phyloP scores from a whole-genome alignment of 2,113 vertebrate genomes.

The Charina bottae region DNA sequence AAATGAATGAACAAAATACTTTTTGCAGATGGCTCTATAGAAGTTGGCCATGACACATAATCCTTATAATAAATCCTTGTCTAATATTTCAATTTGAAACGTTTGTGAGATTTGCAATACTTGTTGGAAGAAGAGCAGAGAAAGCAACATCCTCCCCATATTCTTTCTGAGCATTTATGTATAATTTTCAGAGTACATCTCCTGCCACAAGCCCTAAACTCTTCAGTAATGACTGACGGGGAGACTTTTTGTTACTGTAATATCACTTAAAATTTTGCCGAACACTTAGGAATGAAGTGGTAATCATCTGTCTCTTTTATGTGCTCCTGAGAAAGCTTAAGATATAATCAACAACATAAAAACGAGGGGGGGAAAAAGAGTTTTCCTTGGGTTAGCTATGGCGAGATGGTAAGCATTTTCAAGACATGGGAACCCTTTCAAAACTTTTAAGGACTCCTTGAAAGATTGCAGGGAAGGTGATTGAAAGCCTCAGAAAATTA shows the following conservation, averaged over 20 bases:
- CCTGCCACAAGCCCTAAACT: slow-evolving; percentile 36
- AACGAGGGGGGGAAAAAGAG: background rate
- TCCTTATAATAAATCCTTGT: background rate
- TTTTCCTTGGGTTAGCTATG: slow-evolving; percentile 6
- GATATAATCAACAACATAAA: slow-evolving; percentile 35
- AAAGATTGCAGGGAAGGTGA: background rate
- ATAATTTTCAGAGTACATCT: slow-evolving; percentile 47
- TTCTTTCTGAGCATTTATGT: slow-evolving; percentile 27
- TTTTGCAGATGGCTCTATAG: background rate
- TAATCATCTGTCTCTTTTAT: slow-evolving; percentile 50
- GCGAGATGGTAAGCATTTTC: slow-evolving; percentile 20
- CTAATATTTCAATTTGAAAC: background rate
- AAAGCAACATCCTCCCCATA: slow-evolving; percentile 7
- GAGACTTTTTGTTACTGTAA: slow-evolving; percentile 51
- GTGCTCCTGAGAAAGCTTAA: slow-evolving; percentile 45
- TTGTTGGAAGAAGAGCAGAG: slow-evolving; percentile 39
- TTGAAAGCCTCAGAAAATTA: slow-evolving; percentile 1
- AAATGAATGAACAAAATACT: background rate
- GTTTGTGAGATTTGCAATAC: slow-evolving; percentile 16
- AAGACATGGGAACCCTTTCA: slow-evolving; percentile 11
- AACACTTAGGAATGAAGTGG: slow-evolving; percentile 58
- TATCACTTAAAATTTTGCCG: slow-evolving; percentile 60
- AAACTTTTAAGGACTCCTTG: slow-evolving; percentile 14
- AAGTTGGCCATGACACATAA: background rate
- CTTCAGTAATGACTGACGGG: slow-evolving; percentile 35